These are phyloP conservation scores for Tetanocera ferruginea DNA, from an alignment of 2,888 invertebrate species.

Conservation along the genomic window DNA sequence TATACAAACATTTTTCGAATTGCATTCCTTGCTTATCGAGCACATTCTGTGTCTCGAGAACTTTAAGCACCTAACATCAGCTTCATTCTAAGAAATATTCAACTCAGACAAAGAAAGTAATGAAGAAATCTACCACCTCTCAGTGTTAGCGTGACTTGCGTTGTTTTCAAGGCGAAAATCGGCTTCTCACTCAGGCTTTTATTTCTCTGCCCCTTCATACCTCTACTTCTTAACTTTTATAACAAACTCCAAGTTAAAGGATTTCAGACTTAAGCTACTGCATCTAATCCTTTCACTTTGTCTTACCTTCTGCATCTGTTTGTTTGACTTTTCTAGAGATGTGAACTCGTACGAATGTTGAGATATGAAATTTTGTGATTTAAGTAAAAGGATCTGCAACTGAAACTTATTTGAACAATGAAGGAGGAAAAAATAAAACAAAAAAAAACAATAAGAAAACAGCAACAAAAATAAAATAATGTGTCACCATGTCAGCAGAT, in stretches of 20 bases:
- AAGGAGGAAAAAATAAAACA: neutral
- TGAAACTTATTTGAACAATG: conserved; percentile 36
- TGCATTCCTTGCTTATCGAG: neutral
- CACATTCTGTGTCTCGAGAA: neutral
- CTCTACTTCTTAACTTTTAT: no score
- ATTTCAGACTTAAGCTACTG: neutral
- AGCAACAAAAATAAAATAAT: conserved; percentile 13
- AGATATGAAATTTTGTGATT: conserved; percentile 26
- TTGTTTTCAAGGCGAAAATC: neutral
- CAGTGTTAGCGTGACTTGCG: neutral
- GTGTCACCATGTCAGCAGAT: conserved; percentile 28
- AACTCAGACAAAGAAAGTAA: neutral
- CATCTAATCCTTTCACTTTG: conserved; percentile 1
- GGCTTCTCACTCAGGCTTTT: neutral
- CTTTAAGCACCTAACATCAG: neutral
- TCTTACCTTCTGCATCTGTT: neutral
- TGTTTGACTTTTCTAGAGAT: no score
- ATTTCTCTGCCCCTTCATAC: no score
- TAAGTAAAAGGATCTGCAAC: conserved; percentile 33
- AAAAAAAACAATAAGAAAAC: no score
- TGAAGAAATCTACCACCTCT: neutral
- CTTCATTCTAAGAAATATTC: neutral
- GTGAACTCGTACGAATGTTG: neutral
- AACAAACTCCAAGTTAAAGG: no score
- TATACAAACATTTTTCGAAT: conserved; percentile 2